Conservation (phyloP, 2,797 vertebrate genomes). For the Chiloscyllium punctatum region DNA sequence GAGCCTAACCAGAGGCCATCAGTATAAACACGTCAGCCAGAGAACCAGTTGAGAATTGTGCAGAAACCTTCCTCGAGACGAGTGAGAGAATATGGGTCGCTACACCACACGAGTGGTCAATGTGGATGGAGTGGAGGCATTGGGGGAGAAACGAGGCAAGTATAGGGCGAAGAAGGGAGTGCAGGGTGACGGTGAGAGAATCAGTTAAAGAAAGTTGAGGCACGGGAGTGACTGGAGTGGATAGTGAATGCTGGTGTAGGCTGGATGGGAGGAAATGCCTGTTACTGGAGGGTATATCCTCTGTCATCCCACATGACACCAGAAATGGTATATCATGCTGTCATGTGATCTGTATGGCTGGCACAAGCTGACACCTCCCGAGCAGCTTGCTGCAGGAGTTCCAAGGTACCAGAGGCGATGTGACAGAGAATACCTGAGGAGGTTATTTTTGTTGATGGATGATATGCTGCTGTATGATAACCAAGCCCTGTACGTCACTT, state of each 20-base stretch:
- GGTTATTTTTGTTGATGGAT: neutral
- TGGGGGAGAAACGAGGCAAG: neutral
- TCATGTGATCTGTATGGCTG: neutral
- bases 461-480: neutral
- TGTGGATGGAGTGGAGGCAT: too few relatives aligned
- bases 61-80: too few relatives aligned
- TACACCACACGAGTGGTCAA: too few relatives aligned
- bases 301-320: too few relatives aligned
- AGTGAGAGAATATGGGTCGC: too few relatives aligned
- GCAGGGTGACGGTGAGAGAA: too few relatives aligned
- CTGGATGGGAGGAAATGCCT: neutral
- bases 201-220: neutral
- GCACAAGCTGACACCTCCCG: neutral
- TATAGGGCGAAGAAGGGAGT: neutral
- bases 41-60: too few relatives aligned
- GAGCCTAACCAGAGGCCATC: too few relatives aligned
- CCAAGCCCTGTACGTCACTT: neutral
- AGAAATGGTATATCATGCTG: neutral
- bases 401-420: neutral
- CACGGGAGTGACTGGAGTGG: neutral
- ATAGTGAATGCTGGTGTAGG: neutral
- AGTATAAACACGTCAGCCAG: too few relatives aligned
- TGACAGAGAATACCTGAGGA: neutral
- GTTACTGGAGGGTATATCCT: neutral
- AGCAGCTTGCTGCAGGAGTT: neutral